Conservation (phyloP, 1,140 invertebrate species). For the Drosophila kepulauana region DNA sequence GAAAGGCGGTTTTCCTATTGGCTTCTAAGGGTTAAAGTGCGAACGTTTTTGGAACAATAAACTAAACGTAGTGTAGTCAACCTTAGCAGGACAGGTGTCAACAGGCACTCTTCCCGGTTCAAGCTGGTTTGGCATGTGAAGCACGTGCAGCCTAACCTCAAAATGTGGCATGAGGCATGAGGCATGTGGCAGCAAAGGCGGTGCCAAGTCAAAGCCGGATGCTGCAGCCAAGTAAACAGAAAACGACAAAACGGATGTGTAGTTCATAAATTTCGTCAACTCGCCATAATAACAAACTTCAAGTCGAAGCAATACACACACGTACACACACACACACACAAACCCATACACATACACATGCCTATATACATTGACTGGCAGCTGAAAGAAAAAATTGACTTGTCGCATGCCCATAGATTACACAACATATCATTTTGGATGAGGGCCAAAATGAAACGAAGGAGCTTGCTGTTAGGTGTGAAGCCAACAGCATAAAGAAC, state of each 20-base stretch:
- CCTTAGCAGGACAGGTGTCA: constrained; percentile 58
- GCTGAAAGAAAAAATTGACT: constrained; percentile 60
- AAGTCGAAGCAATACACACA: constrained; percentile 31
- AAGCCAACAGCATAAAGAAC: constrained; percentile 22
- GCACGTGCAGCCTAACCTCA: constrained; percentile 68
- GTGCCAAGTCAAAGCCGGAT: constrained; percentile 50
- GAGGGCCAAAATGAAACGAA: constrained; percentile 8
- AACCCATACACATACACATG: neutral
- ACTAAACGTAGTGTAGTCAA: constrained; percentile 48
- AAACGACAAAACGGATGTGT: constrained; percentile 75
- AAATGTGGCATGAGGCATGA: constrained; percentile 31
- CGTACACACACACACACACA: neutral
- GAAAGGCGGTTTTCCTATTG: too few relatives aligned
- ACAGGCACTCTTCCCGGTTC: constrained; percentile 11
- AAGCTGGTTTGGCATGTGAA: constrained; percentile 58
- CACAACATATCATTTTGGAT: constrained; percentile 57
- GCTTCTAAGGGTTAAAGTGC: constrained; percentile 38
- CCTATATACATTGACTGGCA: neutral
- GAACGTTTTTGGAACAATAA: constrained; percentile 35
- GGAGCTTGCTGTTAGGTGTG: constrained; percentile 31
- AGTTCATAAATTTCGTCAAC: constrained; percentile 83
- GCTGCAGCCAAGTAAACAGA: constrained; percentile 71
- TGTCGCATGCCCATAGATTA: constrained; percentile 73
- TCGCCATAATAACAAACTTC: constrained; percentile 77
- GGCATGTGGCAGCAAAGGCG: constrained; percentile 2